A percentile compares a stretch with the other conserved stretches of the same genome.
Evolutionary conservation across 2,797 vertebrate genomes (phyloP).

Genomic region (Pteronotus mesoamericanus): DNA sequence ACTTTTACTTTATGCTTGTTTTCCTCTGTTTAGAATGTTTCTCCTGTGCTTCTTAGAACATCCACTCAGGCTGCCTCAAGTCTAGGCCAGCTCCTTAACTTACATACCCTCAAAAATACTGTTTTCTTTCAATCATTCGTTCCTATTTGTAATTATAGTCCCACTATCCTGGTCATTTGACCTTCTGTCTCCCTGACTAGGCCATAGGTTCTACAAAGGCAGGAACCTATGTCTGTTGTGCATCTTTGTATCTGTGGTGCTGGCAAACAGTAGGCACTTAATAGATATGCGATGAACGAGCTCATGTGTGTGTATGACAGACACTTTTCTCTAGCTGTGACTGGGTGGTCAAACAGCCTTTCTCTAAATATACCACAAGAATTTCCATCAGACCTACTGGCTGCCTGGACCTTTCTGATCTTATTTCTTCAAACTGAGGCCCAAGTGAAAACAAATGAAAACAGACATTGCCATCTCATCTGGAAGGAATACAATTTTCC

Average conservation of each 20-base stretch:
- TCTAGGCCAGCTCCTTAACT: background rate
- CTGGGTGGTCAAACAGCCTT: background rate
- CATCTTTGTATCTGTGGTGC: background rate
- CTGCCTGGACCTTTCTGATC: background rate
- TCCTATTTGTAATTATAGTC: background rate
- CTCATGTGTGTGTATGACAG: background rate
- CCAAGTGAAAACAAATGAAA: background rate
- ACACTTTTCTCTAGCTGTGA: background rate
- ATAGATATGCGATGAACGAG: background rate
- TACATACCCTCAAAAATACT: background rate
- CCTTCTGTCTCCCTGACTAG: accelerated
- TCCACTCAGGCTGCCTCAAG: background rate
- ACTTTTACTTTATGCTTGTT: background rate
- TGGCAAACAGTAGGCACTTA: background rate
- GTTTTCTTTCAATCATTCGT: background rate
- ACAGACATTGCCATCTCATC: background rate
- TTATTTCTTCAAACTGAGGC: background rate
- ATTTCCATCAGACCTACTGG: background rate
- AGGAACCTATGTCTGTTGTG: background rate
- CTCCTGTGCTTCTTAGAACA: background rate
- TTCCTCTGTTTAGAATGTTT: background rate
- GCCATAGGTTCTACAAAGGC: background rate
- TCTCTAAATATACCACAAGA: background rate
- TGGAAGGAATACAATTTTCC: background rate
- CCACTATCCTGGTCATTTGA: background rate